Base-by-base conservation (phyloP, 2,113 vertebrate species). In the Aldabrachelys gigantea region DNA sequence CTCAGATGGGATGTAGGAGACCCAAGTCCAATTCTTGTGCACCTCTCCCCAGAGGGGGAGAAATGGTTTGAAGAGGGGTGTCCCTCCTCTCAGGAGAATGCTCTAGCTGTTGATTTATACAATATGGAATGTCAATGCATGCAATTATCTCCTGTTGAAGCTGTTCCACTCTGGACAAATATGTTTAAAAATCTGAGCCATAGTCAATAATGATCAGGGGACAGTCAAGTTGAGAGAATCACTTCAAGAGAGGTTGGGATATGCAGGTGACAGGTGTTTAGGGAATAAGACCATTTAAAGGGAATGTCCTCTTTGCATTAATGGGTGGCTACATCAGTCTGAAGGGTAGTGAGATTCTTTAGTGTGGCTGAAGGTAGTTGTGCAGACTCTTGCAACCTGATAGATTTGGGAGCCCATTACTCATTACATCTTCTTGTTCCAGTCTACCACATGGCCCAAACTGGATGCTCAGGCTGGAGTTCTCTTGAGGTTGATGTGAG, bases 271-370 rank as follows among this genome's bases (percentile, higher is more conserved):
- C 25, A 91, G 22, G 54, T 24, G 85, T 13, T 87, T 92, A 49
- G 90, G 56, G 24, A 78, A 78, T 47, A 86, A 22, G 95, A 88
- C 82, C 80, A 89, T 47, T 87, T 82, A 65, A 16, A 83, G 50
- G 2, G 80, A 89, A 87, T 50, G 0, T 85, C 12, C 52, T 82
- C 21, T 84, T 88, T 88, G 75, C 49, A 50, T 62, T 41, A 4
- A 10, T 62, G n/a, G n/a, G 35, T 24, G 9, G 38, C 21, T 41
- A 35, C 31, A 57, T 56, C 52, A 86, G 0, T 82, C 93, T 79
- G n/a, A 22, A 19, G 31, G 17, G 17, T 11, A 19, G 57, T 91
- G 44, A 35, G 56, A 90, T 35, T 85, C 25, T 47, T 78, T 19
- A 72, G 65, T 72, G 17, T 22, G 19, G n/a, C 10, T 22, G 65